Evolutionary conservation across 2,888 invertebrate species (phyloP).

Genomic region (Meloe dianella): DNA sequence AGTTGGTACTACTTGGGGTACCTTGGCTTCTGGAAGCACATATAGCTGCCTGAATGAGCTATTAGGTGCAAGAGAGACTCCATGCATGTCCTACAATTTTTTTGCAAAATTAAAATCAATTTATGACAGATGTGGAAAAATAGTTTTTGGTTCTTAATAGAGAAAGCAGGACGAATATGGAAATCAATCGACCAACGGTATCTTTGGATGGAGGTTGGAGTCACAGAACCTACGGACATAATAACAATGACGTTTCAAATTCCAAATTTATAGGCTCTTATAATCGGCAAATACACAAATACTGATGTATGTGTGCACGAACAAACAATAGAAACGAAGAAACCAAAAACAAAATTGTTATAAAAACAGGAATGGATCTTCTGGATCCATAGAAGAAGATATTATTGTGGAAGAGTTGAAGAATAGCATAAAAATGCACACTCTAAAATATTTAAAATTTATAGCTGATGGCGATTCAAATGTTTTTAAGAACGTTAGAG

Average conservation of each 20-base stretch:
- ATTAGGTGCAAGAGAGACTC: neutral
- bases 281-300: neutral
- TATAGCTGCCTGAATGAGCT: constrained; percentile 1
- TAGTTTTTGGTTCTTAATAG: neutral
- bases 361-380: neutral
- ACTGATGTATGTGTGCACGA: neutral
- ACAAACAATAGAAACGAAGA: neutral
- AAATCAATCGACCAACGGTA: neutral
- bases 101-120: constrained; percentile 3
- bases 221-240: neutral
- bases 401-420: neutral
- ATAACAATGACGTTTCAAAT: constrained; percentile 9
- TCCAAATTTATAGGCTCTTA: neutral
- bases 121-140: constrained; percentile 8
- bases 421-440: neutral
- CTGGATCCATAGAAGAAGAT: neutral
- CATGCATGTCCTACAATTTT: constrained; percentile 12
- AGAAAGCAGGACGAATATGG: constrained; percentile 3
- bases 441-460: neutral
- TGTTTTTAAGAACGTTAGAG: no score
- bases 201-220: constrained; percentile 10
- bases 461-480: no score
- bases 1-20: neutral
- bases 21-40: constrained; percentile 11
- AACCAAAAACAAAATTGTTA: neutral